phyloP scores from a whole-genome alignment of 2,113 vertebrate species.

The Pseudopipra pipra region DNA sequence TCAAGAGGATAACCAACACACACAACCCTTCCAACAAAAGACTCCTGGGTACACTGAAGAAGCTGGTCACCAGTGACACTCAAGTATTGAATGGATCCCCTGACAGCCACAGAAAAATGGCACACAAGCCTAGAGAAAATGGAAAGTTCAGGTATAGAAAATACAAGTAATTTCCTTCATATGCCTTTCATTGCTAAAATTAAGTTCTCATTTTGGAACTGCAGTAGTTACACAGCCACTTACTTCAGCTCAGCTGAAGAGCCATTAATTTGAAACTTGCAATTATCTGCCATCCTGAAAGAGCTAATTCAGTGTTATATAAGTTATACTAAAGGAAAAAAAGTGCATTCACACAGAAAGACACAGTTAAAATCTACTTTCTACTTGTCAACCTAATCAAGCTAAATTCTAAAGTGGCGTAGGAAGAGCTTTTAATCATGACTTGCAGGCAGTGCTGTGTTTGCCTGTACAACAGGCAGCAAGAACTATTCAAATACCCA shows the following conservation, averaged over 20 bases:
- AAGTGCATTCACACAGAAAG: not conserved
- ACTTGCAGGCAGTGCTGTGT: not conserved
- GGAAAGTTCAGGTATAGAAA: not conserved
- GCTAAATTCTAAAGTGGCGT: constrained; percentile 44
- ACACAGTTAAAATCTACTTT: constrained; percentile 19
- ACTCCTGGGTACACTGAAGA: not conserved
- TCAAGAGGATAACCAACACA: not conserved
- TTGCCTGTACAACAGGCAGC: not conserved
- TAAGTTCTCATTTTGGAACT: not conserved
- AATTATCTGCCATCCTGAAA: constrained; percentile 6
- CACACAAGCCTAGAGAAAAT: not conserved
- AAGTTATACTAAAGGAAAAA: not conserved
- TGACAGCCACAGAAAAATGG: not conserved
- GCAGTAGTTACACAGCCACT: not conserved
- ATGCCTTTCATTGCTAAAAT: not conserved
- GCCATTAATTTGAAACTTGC: constrained; percentile 26
- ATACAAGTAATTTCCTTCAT: not conserved
- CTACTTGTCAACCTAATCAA: constrained; percentile 50
- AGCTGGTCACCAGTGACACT: not conserved
- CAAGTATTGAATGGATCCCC: not conserved
- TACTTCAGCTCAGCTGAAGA: not conserved
- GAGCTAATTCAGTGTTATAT: constrained; percentile 5
- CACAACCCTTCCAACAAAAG: not conserved
- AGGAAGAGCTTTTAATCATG: constrained; percentile 51
- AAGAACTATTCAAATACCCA: constrained; percentile 16